Conservation (phyloP, 2,113 vertebrate genomes). For the Clinocottus analis region DNA sequence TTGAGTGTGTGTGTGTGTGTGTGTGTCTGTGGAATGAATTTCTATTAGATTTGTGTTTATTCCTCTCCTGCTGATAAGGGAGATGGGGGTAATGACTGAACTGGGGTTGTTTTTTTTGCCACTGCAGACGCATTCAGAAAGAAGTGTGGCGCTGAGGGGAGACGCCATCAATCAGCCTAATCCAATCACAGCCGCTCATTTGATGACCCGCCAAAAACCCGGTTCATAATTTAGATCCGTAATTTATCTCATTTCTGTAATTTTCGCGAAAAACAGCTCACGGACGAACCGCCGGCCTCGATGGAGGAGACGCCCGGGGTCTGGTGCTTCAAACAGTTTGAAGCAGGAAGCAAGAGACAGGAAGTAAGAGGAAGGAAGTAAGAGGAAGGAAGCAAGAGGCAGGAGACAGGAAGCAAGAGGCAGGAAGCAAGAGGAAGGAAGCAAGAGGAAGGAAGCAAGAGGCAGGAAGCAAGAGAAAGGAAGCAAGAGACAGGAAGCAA, state of each 20-base stretch:
- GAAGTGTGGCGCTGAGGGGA: conserved; percentile 72
- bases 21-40: conserved; percentile 81
- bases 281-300: background rate
- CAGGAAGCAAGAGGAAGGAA: too few relatives aligned
- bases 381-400: too few relatives aligned
- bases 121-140: conserved; percentile 81
- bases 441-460: too few relatives aligned
- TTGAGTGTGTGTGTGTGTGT: conserved; percentile 39
- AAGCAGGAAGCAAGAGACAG: too few relatives aligned
- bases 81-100: conserved; percentile 82
- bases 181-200: conserved; percentile 78
- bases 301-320: background rate
- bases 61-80: conserved; percentile 86
- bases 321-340: too few relatives aligned
- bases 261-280: conserved; percentile 41
- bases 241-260: conserved; percentile 46
- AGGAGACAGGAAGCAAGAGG: too few relatives aligned
- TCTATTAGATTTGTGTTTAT: conserved; percentile 90
- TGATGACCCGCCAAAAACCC: conserved; percentile 70
- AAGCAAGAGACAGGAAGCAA: too few relatives aligned
- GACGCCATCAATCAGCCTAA: conserved; percentile 85
- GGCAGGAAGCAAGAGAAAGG: too few relatives aligned
- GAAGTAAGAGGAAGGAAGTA: too few relatives aligned
- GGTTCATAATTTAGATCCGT: conserved; percentile 44
- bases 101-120: conserved; percentile 79